Evolutionary conservation across 1,140 invertebrate species (phyloP).

Genomic region (Hypothenemus hampei): DNA sequence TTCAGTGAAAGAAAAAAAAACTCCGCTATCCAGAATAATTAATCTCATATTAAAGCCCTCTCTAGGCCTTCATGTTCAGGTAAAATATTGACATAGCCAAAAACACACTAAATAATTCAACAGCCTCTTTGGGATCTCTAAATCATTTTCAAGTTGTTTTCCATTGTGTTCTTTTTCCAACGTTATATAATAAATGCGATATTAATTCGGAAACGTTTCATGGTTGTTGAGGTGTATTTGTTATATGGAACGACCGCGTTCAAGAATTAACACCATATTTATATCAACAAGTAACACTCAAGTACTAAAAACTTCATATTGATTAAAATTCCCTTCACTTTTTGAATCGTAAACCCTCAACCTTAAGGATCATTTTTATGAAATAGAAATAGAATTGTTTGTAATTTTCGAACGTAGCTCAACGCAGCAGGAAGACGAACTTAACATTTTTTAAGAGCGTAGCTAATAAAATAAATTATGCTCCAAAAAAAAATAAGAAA

Average conservation of each 20-base stretch:
- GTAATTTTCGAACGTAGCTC: neutral
- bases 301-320: too few relatives aligned
- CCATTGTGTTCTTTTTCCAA: slow-evolving; percentile 19
- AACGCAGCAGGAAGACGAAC: neutral
- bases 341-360: neutral
- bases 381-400: neutral
- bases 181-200: slow-evolving; percentile 23
- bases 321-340: neutral
- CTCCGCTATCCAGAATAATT: too few relatives aligned
- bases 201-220: slow-evolving; percentile 24
- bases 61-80: slow-evolving; percentile 17
- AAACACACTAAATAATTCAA: slow-evolving; percentile 27
- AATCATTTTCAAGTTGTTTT: slow-evolving; percentile 28
- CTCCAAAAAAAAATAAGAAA: neutral
- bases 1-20: too few relatives aligned
- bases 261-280: too few relatives aligned
- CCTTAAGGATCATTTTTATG: neutral
- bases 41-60: slow-evolving; percentile 10
- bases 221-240: slow-evolving; percentile 11
- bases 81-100: slow-evolving; percentile 20
- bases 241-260: neutral
- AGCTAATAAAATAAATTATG: neutral
- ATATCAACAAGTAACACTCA: too few relatives aligned
- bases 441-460: neutral
- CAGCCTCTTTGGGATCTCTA: slow-evolving; percentile 14